Percentiles rank a stretch among this genome's conserved stretches.
Conservation (phyloP, 1,140 invertebrate genomes). For the Drosophila parabipectinata region DNA sequence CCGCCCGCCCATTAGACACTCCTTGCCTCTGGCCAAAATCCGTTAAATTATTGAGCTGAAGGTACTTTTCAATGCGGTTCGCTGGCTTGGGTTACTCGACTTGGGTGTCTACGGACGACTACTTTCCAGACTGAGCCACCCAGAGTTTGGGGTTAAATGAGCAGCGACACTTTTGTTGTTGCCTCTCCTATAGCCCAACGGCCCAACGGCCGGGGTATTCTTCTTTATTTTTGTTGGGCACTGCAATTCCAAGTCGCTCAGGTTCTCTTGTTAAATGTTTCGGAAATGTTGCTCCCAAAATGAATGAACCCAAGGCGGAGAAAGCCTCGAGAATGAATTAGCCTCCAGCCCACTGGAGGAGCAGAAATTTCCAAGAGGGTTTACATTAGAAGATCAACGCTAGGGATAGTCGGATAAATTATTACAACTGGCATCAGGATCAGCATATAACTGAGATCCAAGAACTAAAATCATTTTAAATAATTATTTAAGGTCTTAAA, state of each 20-base stretch:
- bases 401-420: constrained; percentile 25
- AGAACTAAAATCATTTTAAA: neutral
- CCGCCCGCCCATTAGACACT: constrained; percentile 23
- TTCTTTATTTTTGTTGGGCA: constrained; percentile 75
- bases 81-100: constrained; percentile 57
- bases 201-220: constrained; percentile 42
- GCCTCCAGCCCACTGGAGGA: constrained; percentile 7
- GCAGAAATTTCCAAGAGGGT: constrained; percentile 31
- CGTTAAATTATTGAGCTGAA: constrained; percentile 83
- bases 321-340: constrained; percentile 66
- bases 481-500: neutral
- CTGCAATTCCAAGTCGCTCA: constrained; percentile 67
- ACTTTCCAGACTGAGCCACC: constrained; percentile 17
- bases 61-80: constrained; percentile 82
- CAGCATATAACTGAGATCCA: neutral
- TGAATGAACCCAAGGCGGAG: constrained; percentile 46
- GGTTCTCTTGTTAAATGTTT: constrained; percentile 78
- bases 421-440: constrained; percentile 1
- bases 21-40: constrained; percentile 69
- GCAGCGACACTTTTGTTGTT: constrained; percentile 68
- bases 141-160: constrained; percentile 72
- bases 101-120: neutral
- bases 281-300: constrained; percentile 63
- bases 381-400: constrained; percentile 29
- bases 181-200: constrained; percentile 7